Conservation (phyloP, 2,888 invertebrate species). For the Lycocerus yunnanus region DNA sequence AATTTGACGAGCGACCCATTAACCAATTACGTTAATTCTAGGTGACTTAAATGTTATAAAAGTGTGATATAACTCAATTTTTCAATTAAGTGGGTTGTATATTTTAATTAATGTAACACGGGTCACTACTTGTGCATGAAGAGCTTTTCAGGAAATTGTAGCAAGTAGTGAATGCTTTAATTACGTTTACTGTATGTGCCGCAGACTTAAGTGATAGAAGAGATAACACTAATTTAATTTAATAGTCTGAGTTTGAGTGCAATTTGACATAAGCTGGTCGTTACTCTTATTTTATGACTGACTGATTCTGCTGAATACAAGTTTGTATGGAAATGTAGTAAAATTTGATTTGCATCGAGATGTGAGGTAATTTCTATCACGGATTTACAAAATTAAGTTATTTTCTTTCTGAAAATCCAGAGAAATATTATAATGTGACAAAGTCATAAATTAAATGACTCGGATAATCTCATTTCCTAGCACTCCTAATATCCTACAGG, state of each 20-base stretch:
- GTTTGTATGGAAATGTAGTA: background rate
- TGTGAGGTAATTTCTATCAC: background rate
- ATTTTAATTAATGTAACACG: background rate
- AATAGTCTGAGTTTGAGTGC: background rate
- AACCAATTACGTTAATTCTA: background rate
- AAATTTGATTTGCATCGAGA: background rate
- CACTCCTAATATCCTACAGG: background rate
- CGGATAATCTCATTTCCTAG: background rate
- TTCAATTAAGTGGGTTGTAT: background rate
- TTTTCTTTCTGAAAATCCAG: background rate
- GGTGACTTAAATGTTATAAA: background rate
- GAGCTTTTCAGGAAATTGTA: background rate
- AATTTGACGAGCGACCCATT: slow-evolving; percentile 5
- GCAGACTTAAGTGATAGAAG: slow-evolving; percentile 1
- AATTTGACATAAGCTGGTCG: background rate
- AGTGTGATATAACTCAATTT: background rate
- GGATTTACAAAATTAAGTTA: background rate
- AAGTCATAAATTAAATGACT: background rate
- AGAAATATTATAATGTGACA: background rate
- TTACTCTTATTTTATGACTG: slow-evolving; percentile 5
- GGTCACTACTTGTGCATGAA: background rate
- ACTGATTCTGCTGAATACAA: background rate
- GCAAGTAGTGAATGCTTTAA: slow-evolving; percentile 7
- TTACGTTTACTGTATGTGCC: slow-evolving; percentile 5
- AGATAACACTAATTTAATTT: slow-evolving; percentile 11